A percentile compares a stretch with the other conserved stretches of the same genome.
phyloP scores from a whole-genome alignment of 2,797 vertebrate species.

The Hydrocynus forskahlii region DNA sequence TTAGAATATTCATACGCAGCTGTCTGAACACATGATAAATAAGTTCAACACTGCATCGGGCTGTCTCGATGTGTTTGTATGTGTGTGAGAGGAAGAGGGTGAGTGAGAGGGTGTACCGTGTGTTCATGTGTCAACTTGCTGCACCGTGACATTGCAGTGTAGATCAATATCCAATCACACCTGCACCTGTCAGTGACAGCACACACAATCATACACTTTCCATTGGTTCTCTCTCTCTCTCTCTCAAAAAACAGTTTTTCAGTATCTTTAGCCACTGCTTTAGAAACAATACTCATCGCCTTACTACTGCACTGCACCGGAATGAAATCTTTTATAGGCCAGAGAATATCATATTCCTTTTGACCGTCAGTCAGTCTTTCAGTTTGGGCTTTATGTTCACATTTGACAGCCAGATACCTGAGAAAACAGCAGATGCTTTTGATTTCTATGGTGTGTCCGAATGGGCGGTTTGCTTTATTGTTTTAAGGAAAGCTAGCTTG shows the following conservation, averaged over 20 bases:
- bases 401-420: constrained; percentile 6
- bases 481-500: no score
- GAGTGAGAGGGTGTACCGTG: constrained; percentile 28
- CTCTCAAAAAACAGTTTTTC: not conserved
- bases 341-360: not conserved
- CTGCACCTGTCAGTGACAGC: constrained; percentile 50
- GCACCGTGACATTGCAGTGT: constrained; percentile 45
- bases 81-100: not conserved
- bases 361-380: not conserved
- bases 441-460: no score
- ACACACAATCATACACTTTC: constrained; percentile 46
- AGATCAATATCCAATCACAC: constrained; percentile 65
- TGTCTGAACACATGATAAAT: no score
- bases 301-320: constrained; percentile 23
- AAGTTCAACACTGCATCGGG: not conserved
- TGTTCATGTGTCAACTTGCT: constrained; percentile 46
- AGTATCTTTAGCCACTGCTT: not conserved
- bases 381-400: constrained; percentile 12
- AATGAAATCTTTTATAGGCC: constrained; percentile 1
- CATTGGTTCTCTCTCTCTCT: not conserved
- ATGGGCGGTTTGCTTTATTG: no score
- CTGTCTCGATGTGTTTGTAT: not conserved
- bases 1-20: no score
- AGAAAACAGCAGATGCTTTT: no score
- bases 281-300: not conserved